Base-by-base conservation (phyloP, 2,888 invertebrate species). In the Entomobrya proxima region DNA sequence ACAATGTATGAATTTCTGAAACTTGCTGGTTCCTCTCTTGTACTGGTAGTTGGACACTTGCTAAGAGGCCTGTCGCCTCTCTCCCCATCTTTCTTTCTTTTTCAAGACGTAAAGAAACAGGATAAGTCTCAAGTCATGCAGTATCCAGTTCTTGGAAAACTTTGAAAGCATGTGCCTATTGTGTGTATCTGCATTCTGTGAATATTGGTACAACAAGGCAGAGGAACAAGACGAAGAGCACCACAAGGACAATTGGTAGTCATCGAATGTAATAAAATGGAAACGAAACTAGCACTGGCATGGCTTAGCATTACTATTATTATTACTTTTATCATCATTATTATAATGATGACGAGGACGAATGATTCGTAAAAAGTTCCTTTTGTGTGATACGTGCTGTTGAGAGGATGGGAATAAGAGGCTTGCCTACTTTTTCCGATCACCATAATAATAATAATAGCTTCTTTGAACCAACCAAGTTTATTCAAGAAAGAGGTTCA, bases 341-440 rank as follows among this genome's bases (percentile, higher is more conserved):
- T 83, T 67, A 83, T 83, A 76, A 83, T 83, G 76, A 83, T 83
- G 76, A 76, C 67, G 75, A 83, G 32, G 76, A 67, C 58, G 83
- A 83, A 76, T 83, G 76, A 76, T 83, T 83, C 76, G 50, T 76
- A 76, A 76, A 74, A 76, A 83, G 75, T 30, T 55, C 55, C 52
- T 67, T 24, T 80, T 72, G 27, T 64, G 37, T 72, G 21, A 61
- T 67, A 40, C 47, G 74, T 40, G 52, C 37, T 40, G 37, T 37
- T 18, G 50, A 74, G 27, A 27, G 30, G 52, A 32, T n/a, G 32
- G n/a, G n/a, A n/a, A n/a, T n/a, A 50, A 74, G 32, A 47, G 35
- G 24, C 21, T 27, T 69, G 44, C 69, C 24, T 69, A 44, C 44
- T 40, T 69, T 69, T 40, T 30, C 21, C 40, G 24, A 69, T 69